Evolutionary conservation across 2,113 vertebrate species (phyloP).

Genomic region (Caranx melampygus): DNA sequence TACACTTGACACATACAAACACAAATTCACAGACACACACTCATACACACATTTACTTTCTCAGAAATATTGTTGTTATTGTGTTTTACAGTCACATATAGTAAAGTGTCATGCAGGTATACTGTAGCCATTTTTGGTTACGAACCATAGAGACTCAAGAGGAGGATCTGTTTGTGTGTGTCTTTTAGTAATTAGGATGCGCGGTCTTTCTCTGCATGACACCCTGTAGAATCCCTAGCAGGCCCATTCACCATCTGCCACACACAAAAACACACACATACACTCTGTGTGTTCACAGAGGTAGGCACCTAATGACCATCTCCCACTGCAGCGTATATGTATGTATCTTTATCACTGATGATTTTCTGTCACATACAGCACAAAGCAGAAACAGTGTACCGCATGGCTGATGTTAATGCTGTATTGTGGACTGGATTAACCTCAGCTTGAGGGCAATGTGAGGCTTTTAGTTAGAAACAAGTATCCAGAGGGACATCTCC

Average conservation of each 20-base stretch:
- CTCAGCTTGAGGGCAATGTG: too few species aligned
- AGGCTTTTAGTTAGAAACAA: too few species aligned
- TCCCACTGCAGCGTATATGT: not conserved
- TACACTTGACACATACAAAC: not conserved
- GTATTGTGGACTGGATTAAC: too few species aligned
- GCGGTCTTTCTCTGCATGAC: slow-evolving; percentile 45
- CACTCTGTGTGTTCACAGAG: slow-evolving; percentile 6
- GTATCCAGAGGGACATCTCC: not conserved
- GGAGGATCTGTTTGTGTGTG: slow-evolving; percentile 4
- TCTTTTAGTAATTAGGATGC: slow-evolving; percentile 66
- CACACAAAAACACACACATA: slow-evolving; percentile 23
- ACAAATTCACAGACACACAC: not conserved
- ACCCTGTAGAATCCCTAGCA: slow-evolving; percentile 61
- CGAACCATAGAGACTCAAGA: not conserved
- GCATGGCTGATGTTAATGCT: too few species aligned
- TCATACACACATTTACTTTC: not conserved
- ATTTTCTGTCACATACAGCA: not conserved
- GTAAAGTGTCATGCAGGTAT: not conserved
- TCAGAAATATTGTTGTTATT: not conserved
- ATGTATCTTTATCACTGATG: not conserved
- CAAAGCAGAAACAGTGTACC: too few species aligned
- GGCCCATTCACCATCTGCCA: slow-evolving; percentile 72
- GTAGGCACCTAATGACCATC: slow-evolving; percentile 1
- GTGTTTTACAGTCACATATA: not conserved
- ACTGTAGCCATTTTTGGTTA: not conserved